Conservation (phyloP, 2,113 vertebrate species). For the human (Homo sapiens) region GRCh38 chr6:121119501-121120000, state of each 20-base stretch:
- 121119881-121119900: conserved; percentile 79
- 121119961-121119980: conserved; percentile 68
- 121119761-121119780: conserved; percentile 82
- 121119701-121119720: conserved; percentile 60
- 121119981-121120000: conserved; percentile 65
- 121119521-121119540: conserved; percentile 19
- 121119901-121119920: conserved; percentile 82
- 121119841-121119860: conserved; percentile 84
- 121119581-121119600: conserved; percentile 44
- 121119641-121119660: conserved; percentile 62
- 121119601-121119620: not conserved
- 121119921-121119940: conserved; percentile 76
- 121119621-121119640: not conserved
- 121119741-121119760: conserved; percentile 75
- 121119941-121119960: conserved; percentile 55
- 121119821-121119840: conserved; percentile 82
- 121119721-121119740: conserved; percentile 71
- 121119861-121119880: conserved; percentile 79
- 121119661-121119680: conserved; percentile 61
- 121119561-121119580: conserved; percentile 31
- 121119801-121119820: conserved; percentile 80
- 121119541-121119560: not conserved
- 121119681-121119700: conserved; percentile 53
- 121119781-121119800: conserved; percentile 82
- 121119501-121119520: not conserved